Conservation (phyloP, 2,888 invertebrate genomes). For the Acholoe squamosa region DNA sequence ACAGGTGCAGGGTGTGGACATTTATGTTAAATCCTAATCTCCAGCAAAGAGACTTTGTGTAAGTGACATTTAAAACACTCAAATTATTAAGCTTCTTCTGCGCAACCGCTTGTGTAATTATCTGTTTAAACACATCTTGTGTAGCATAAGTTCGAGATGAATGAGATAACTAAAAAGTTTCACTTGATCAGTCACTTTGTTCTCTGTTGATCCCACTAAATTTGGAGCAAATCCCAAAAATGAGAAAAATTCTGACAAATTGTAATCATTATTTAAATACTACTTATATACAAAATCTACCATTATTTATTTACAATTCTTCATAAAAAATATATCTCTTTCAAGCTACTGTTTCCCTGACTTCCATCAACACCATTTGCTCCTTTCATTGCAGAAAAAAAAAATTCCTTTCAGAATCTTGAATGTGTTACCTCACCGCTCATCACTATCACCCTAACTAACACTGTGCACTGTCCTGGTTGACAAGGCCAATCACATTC, state of each 20-base stretch:
- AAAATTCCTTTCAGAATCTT: not conserved
- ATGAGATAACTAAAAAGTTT: not conserved
- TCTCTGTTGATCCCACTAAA: not conserved
- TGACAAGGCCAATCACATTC: not conserved
- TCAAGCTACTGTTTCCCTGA: slow-evolving; percentile 13
- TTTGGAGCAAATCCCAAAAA: not conserved
- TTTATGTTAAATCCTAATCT: not conserved
- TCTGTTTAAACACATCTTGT: not conserved
- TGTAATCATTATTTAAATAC: slow-evolving; percentile 34
- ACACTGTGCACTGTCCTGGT: not conserved
- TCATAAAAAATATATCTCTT: slow-evolving; percentile 38
- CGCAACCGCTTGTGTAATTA: not conserved
- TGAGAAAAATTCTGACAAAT: not conserved
- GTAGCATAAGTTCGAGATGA: not conserved
- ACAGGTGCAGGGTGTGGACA: not conserved
- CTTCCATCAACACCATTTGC: slow-evolving; percentile 20
- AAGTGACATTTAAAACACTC: too few relatives aligned
- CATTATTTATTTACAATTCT: not conserved
- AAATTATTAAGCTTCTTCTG: too few relatives aligned
- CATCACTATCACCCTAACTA: not conserved
- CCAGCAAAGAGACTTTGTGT: too few relatives aligned
- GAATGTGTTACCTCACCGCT: not conserved
- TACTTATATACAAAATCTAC: slow-evolving; percentile 20
- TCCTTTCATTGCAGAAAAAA: not conserved
- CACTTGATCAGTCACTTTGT: too few relatives aligned